phyloP scores from a whole-genome alignment of 1,140 invertebrate genomes.

The Drosophila repletoides region DNA sequence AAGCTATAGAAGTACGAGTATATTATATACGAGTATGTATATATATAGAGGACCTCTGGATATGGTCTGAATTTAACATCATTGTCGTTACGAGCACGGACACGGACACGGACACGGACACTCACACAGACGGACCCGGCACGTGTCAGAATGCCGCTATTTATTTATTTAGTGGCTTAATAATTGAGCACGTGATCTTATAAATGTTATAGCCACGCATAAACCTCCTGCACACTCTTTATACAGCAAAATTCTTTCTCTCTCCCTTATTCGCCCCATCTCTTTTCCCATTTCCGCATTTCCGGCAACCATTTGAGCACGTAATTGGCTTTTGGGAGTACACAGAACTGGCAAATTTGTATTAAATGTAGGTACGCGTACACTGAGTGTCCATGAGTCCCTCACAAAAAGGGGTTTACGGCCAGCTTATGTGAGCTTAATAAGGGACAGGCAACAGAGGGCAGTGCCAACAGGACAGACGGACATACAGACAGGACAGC shows the following conservation, averaged over 20 bases:
- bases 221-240: conserved; percentile 12
- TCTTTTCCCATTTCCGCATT: not conserved
- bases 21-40: too few relatives aligned
- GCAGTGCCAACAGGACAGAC: not conserved
- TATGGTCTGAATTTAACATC: not conserved
- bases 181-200: conserved; percentile 80
- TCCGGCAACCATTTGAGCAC: conserved; percentile 53
- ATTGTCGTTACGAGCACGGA: conserved; percentile 12
- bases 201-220: conserved; percentile 61
- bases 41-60: conserved; percentile 31
- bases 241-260: not conserved
- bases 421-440: conserved; percentile 71
- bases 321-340: conserved; percentile 76
- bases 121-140: conserved; percentile 36
- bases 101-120: too few relatives aligned
- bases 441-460: conserved; percentile 34
- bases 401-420: conserved; percentile 68
- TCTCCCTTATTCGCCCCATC: not conserved
- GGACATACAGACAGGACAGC: not conserved
- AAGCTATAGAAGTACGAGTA: conserved; percentile 33
- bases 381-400: conserved; percentile 18
- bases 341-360: conserved; percentile 63
- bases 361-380: conserved; percentile 61
- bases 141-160: conserved; percentile 67
- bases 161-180: conserved; percentile 80